These are phyloP conservation scores for Sinella curviseta DNA, from an alignment of 1,140 invertebrate genomes.

Conservation along the genomic window DNA sequence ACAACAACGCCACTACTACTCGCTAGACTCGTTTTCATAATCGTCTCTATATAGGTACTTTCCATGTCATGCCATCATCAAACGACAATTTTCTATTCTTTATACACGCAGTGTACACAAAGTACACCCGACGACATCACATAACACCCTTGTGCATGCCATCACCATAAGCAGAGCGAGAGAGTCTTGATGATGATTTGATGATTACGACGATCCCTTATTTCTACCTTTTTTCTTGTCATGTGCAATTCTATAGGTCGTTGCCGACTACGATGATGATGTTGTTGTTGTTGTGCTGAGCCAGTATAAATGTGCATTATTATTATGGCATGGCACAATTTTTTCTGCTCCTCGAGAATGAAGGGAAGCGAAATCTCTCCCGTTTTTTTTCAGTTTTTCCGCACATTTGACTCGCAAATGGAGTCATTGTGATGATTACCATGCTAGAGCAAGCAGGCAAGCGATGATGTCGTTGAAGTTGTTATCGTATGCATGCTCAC, in stretches of 20 bases:
- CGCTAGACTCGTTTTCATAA: no score
- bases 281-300: background rate
- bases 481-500: background rate
- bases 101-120: no score
- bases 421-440: conserved; percentile 1
- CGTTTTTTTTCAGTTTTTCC: background rate
- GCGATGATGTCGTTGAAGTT: background rate
- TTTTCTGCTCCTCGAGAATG: background rate
- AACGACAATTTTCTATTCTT: no score
- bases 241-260: background rate
- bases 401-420: conserved; percentile 16
- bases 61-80: no score
- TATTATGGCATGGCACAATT: no score
- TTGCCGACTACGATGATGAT: no score
- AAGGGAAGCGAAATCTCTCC: background rate
- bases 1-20: no score
- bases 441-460: background rate
- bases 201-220: background rate
- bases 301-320: background rate
- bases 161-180: no score
- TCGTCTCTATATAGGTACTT: no score
- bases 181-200: background rate
- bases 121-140: no score
- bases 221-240: background rate
- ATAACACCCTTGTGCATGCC: no score